A percentile compares a stretch with the other conserved stretches of the same genome.
Conservation (phyloP, 2,797 vertebrate species). For the Potorous gilbertii region DNA sequence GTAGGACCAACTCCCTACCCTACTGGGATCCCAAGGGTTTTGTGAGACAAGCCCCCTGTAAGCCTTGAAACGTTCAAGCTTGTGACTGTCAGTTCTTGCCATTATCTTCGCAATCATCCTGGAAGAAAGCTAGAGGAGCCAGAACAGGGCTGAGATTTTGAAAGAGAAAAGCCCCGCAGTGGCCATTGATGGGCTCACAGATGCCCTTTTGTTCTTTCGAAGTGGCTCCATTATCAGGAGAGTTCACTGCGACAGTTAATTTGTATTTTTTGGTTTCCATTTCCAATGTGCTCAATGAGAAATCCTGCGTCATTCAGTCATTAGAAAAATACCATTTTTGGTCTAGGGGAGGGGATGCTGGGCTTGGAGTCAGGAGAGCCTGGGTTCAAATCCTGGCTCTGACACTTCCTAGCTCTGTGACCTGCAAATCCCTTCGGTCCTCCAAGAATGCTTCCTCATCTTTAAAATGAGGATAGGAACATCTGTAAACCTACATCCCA, state of each 20-base stretch:
- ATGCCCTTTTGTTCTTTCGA: background rate
- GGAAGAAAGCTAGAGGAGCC: background rate
- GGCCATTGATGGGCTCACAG: background rate
- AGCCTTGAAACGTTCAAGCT: background rate
- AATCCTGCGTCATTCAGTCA: background rate
- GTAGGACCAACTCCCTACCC: background rate
- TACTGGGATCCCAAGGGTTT: background rate
- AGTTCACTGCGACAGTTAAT: background rate
- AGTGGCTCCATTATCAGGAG: too few species aligned
- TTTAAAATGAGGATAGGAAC: background rate
- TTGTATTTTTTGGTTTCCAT: background rate
- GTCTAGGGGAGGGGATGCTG: background rate
- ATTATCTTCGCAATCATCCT: background rate
- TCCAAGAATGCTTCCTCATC: background rate
- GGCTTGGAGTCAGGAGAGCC: background rate
- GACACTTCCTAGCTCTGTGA: background rate
- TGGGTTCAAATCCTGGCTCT: background rate
- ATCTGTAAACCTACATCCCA: background rate
- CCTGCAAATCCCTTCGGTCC: background rate
- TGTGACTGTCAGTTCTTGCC: background rate
- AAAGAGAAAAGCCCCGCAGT: background rate
- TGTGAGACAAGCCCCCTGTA: background rate
- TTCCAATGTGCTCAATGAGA: background rate
- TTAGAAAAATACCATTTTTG: background rate
- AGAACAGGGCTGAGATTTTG: background rate